phyloP scores from a whole-genome alignment of 2,797 vertebrate genomes.

The Erithacus rubecula region DNA sequence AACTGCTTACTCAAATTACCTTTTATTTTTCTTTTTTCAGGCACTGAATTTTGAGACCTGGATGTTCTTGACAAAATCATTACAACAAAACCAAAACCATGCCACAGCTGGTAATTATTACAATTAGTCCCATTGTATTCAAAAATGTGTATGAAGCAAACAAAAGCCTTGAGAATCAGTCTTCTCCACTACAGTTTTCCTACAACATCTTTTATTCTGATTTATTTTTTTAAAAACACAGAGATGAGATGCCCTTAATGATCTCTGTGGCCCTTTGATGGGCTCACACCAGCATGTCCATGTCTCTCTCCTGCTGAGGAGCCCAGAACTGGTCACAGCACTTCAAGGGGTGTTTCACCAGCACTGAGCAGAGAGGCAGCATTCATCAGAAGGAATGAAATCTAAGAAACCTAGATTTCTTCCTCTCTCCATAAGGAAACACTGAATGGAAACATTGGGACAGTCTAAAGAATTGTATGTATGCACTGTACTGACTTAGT shows the following conservation, averaged over 20 bases:
- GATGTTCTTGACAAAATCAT: background rate
- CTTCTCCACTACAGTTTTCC: background rate
- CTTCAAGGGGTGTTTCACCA: background rate
- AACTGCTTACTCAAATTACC: background rate
- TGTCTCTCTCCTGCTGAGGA: background rate
- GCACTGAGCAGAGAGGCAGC: background rate
- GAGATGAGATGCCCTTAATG: background rate
- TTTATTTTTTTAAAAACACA: background rate
- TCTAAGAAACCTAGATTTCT: background rate
- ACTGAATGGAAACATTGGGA: rapidly evolving
- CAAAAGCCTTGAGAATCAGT: background rate
- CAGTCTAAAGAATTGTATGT: background rate
- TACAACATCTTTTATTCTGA: background rate
- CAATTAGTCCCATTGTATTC: background rate
- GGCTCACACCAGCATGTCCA: background rate
- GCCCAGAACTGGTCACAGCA: background rate
- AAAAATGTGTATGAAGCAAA: background rate
- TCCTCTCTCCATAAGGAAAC: background rate
- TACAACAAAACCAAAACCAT: background rate
- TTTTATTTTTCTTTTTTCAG: background rate
- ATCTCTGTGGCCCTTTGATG: background rate
- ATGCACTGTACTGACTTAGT: background rate
- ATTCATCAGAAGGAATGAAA: background rate
- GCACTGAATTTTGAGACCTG: background rate
- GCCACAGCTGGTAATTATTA: background rate